Evolutionary conservation across 2,797 vertebrate genomes (phyloP), one percentile per base, ranked within the genome.

Genomic region (Euphonia xanthogaster): DNA sequence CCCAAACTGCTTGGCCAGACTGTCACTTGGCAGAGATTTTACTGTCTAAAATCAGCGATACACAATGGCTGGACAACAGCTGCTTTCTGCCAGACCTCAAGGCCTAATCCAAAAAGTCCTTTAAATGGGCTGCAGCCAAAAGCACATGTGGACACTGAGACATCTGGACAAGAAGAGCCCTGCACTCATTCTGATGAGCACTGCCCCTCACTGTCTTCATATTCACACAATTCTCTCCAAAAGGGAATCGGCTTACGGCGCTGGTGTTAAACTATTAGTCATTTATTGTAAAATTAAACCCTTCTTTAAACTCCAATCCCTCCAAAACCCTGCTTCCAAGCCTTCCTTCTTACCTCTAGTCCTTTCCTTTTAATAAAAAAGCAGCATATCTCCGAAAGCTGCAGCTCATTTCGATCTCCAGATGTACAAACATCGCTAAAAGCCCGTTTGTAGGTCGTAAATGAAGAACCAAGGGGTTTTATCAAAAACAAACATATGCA

Each of bases 381-480:
- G 27, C 81, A 85, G 82, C 21, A 30, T 33, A 84, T 91, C 92
- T 94, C 87, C 2, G 20, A 83, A 90, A 82, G 57, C 86, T 7
- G 1, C 61, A 94, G 85, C 50, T 63, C 61, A 65, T 95, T 97
- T 97, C 14, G 0, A 63, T 91, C 86, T 88, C 91, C 97, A 98
- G 97, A 96, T 97, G 94, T 95, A 97, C 71, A 98, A 97, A 97
- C 80, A 97, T 67, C 3, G 0, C 57, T 76, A 71, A 85, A 96
- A 97, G 86, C 85, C 96, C 89, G 85, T 89, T 96, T 96, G 95
- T 84, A 97, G 79, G 74, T 95, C 77, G 39, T 93, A 96, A 97
- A 94, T 87, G 51, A 93, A 97, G 92, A 97, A 93, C 53, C 63
- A 66, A 94, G 31, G 40, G 75, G 54, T 94, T 95, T 95, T 96